Evolutionary conservation across 2,888 invertebrate species (phyloP), one percentile per base, ranked within the genome.

Genomic region (Spodoptera littoralis): DNA sequence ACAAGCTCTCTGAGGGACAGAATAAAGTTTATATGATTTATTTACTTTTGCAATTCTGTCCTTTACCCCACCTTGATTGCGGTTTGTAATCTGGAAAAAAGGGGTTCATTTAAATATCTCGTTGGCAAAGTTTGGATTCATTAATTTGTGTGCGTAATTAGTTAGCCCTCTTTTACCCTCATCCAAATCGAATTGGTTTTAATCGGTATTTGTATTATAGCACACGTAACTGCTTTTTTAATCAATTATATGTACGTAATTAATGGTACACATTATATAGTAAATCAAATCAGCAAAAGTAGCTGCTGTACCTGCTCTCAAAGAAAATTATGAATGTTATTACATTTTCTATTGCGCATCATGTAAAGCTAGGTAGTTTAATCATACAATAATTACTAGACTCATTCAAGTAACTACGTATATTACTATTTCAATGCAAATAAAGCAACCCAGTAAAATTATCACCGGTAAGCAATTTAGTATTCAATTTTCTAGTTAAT

Each of bases 1-100:
- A 91, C 90, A 86, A 89, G 86, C 82, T 84, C 89, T 87, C 87
- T 62, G 72, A 84, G 88, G 90, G 87, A 80, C 82, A 76, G 60
- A 77, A 80, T 77, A 70, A 84, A 85, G 80, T 89, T 88, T 81
- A 78, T 84, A 79, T 84, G 79, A 80, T 81, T 83, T 86, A 85
- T 86, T 84, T 82, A 80, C 80, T 83, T 82, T 82, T 70, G 76
- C 75, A 83, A 83, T 80, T 81, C 78, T 68, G 80, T 80, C 83
- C 79, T 83, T 82, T 79, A 77, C 80, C 70, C 56, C 79, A 60
- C 70, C 80, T 76, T 79, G 77, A 78, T 78, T 74, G 73, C 77
- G 65, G 65, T 60, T 55, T 70, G 57, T 47, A 45, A 60, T 58
- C 47, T 59, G 63, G 43, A 58, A 75, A 68, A 60, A 73, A 58